Percentiles rank a stretch among this genome's conserved stretches.
Evolutionary conservation across 2,797 vertebrate genomes (phyloP).

Genomic region (Bradypodion pumilum): DNA sequence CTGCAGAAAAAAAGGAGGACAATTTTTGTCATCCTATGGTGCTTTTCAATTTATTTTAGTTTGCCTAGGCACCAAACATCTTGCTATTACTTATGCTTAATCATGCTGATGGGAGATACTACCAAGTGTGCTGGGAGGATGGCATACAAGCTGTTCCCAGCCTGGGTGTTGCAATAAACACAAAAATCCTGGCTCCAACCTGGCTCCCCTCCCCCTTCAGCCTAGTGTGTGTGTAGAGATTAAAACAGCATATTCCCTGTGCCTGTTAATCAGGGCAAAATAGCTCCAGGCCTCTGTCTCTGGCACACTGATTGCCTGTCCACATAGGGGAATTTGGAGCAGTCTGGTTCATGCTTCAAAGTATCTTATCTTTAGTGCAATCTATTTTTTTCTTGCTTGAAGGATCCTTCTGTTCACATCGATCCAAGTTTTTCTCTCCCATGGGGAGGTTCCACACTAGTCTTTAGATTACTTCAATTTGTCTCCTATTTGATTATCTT

Average conservation of each 20-base stretch:
- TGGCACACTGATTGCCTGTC: background rate
- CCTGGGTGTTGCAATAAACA: conserved; percentile 15
- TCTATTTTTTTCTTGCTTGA: too few relatives aligned
- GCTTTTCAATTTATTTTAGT: background rate
- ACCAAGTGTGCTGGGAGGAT: conserved; percentile 1
- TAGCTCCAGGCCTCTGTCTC: background rate
- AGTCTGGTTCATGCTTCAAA: too few relatives aligned
- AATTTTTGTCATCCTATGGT: background rate
- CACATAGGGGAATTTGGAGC: too few relatives aligned
- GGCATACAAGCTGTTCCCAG: conserved; percentile 17
- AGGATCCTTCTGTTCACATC: too few relatives aligned
- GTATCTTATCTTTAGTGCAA: too few relatives aligned
- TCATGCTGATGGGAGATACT: conserved; percentile 22
- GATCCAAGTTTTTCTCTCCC: too few relatives aligned
- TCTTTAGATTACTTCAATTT: too few relatives aligned
- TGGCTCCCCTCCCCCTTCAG: background rate
- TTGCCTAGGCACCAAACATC: background rate
- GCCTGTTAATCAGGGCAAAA: background rate
- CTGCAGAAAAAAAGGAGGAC: too few relatives aligned
- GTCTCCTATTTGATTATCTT: too few relatives aligned
- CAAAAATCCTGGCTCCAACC: conserved; percentile 10
- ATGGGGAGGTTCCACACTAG: too few relatives aligned
- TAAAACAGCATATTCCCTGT: background rate
- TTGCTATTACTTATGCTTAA: conserved; percentile 22
- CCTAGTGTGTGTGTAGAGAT: background rate